These are phyloP conservation scores for Lacerta bilineata DNA, from an alignment of 2,797 vertebrate species.

Conservation along the genomic window DNA sequence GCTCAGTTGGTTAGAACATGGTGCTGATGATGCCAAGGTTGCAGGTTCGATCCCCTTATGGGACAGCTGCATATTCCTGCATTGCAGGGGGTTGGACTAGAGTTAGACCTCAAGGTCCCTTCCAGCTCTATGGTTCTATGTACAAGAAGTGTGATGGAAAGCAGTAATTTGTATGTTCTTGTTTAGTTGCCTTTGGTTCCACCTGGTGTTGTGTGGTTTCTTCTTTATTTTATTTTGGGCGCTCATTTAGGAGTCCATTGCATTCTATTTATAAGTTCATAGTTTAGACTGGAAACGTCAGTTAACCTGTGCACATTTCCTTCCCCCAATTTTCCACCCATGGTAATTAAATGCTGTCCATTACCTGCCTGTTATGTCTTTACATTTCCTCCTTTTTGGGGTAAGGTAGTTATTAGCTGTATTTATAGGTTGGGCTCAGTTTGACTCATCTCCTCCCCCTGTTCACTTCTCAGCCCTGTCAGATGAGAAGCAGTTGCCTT, in stretches of 20 bases:
- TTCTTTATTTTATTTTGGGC: neutral
- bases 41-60: too few relatives aligned
- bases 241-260: neutral
- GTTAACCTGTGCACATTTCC: conserved; percentile 8
- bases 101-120: too few relatives aligned
- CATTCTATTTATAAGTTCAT: conserved; percentile 14
- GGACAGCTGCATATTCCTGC: too few relatives aligned
- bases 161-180: neutral
- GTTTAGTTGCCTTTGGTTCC: neutral
- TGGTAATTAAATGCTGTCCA: conserved; percentile 30
- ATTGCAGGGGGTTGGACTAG: too few relatives aligned
- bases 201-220: neutral
- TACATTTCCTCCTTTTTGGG: neutral
- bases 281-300: conserved; percentile 11
- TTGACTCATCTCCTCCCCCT: conserved; percentile 13
- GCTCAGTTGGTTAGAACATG: too few relatives aligned
- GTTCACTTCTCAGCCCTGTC: neutral
- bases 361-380: conserved; percentile 23
- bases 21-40: too few relatives aligned
- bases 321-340: conserved; percentile 9
- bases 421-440: conserved; percentile 30
- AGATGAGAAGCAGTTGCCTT: neutral
- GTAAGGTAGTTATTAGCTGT: conserved; percentile 27
- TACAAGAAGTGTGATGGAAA: neutral
- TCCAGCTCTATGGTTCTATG: too few relatives aligned